Base-by-base conservation (phyloP, 2,888 invertebrate species). In the Eilema griseolum region DNA sequence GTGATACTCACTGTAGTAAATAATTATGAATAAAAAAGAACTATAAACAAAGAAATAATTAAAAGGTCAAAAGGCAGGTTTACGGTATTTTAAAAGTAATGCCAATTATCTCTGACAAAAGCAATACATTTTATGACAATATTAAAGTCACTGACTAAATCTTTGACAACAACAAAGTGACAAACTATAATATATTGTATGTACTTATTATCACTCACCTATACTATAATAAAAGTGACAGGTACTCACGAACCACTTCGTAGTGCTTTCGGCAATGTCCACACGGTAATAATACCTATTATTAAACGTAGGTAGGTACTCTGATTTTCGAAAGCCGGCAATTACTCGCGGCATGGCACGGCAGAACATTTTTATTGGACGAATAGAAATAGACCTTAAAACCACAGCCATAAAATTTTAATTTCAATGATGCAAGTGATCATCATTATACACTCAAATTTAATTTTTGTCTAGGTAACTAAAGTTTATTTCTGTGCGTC, bases 141-240 rank as follows among this genome's bases (percentile, higher is more conserved):
- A 23, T 14, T 26, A 63, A 41, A 41, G 37, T 64, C 12, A 67
- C 4, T 46, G 46, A 31, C 56, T 33, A 10, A n/a, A 62, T 26
- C 16, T 33, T 11, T 63, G 56, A 37, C 37, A 41, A 46, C 5
- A 26, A 12, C 1, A 26, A 41, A 61, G 12, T 52, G 31, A 52
- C 67, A 52, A 37, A 37, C 33, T 67, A 74, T 57, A 73, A 62
- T 71, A 33, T 24, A 70, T n/a, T 60, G 41, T 20, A n/a, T n/a
- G n/a, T 57, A 26, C 11, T 64, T 46, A 72, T 74, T 61, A 81
- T 72, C 82, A 61, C 72, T 70, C 46, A 66, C 71, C 75, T 74
- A 76, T 70, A 16, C 63, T 70, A 71, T 12, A 37, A 37, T 37
- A 12, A 37, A 37, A 37, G 33, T 37, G 12, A 33, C 12, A 12